phyloP scores from a whole-genome alignment of 2,797 vertebrate genomes.

The Tokudaia muenninki region DNA sequence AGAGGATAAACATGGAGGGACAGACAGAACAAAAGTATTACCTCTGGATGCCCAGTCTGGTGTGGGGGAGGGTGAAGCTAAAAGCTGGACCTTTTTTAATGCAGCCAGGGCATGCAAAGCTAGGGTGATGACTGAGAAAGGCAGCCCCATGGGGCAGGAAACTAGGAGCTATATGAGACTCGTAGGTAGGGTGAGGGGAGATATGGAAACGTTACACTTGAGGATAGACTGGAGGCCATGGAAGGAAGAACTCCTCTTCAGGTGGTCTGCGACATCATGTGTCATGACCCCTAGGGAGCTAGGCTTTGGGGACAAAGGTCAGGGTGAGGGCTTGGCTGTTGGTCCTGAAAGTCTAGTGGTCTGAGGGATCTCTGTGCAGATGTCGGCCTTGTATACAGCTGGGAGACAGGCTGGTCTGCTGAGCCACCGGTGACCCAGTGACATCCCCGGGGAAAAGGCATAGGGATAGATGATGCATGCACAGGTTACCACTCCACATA shows the following conservation, averaged over 20 bases:
- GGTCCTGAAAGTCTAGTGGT: background rate
- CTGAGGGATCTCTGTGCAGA: background rate
- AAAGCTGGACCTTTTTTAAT: background rate
- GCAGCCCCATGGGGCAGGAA: background rate
- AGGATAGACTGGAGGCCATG: background rate
- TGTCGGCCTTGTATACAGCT: background rate
- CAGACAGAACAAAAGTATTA: rapidly evolving
- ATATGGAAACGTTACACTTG: background rate
- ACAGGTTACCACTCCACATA: rapidly evolving
- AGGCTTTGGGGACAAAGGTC: background rate
- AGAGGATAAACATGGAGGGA: background rate
- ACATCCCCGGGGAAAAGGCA: background rate
- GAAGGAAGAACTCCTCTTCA: too few relatives aligned
- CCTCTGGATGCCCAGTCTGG: background rate
- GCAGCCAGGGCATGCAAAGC: background rate
- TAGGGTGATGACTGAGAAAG: background rate
- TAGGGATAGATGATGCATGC: background rate
- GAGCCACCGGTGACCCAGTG: background rate
- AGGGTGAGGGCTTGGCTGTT: too few relatives aligned
- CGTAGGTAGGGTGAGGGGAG: background rate
- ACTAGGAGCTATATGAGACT: too few relatives aligned
- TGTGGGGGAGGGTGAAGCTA: too few relatives aligned
- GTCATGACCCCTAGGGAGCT: rapidly evolving
- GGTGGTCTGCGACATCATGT: rapidly evolving
- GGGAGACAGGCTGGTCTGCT: background rate